Base-by-base conservation (phyloP, 2,113 vertebrate species). In the Sphyrna mokarran region DNA sequence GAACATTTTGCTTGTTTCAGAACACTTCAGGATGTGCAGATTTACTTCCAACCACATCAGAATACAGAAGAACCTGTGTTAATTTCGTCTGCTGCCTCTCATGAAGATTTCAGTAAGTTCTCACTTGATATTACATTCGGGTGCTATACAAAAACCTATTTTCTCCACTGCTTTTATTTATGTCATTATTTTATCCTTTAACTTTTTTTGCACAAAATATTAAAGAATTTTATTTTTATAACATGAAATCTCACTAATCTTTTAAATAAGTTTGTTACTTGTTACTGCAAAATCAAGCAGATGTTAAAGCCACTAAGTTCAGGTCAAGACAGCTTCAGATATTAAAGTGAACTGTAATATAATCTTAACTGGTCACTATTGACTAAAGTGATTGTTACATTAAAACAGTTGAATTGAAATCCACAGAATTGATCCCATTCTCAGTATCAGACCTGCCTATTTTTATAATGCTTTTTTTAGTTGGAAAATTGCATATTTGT, bases 21-120 rank as follows among this genome's bases (percentile, higher is more conserved):
- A 97, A 99, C 98, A 72, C 97, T 99, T 26, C 99, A 99, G 96
- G 99, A 99, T 96, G 99, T 99, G 22, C 99, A 99, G 97, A 99
- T 99, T 96, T 98, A 98, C 97, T 99, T 99, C 97, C 98, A 99
- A 96, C 99, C 99, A n/a, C 98, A 98, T 94, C 96, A 97, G 0
- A 97, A 97, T 68, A 97, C 98, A 96, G 98, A 97, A 29, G 96
- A 97, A 26, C 97, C 97, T 0, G 95, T 96, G 6, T 98, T 98
- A 8, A 96, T 98, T 87, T 97, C 98, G 68, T 96, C 97, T 83
- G 98, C 98, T 83, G 96, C 97, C 95, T 97, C 98, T 66, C 98
- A 98, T 37, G 98, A 99, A 90, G 98, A 98, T 72, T 98, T 99
- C 95, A 98, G 99, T 99, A 96, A 98, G 98, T 97, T 48, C 23